phyloP scores from a whole-genome alignment of 2,888 invertebrate genomes.

The Griposia aprilina region DNA sequence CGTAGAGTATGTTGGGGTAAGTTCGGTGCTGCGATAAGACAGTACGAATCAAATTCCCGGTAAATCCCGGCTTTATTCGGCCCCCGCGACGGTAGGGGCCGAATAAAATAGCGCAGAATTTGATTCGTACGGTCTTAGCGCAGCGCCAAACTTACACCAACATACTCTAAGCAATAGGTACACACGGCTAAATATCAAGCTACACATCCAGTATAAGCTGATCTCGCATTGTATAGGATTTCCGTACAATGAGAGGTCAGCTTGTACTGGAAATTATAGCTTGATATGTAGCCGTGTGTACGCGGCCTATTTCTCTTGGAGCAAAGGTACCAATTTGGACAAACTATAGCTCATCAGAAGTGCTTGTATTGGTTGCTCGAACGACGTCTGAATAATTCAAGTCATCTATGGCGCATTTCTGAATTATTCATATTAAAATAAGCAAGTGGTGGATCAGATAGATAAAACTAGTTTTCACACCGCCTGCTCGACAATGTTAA shows the following conservation, averaged over 20 bases:
- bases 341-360: neutral
- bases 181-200: no score
- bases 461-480: constrained; percentile 4
- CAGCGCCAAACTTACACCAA: neutral
- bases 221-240: no score
- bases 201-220: no score
- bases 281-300: no score
- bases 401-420: neutral
- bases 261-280: no score
- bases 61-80: no score
- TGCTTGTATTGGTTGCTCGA: neutral
- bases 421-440: neutral
- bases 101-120: neutral
- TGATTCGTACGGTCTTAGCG: neutral
- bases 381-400: neutral
- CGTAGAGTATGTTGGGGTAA: neutral
- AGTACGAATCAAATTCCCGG: neutral
- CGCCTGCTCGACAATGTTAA: no score
- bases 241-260: no score
- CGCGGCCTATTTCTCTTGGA: neutral
- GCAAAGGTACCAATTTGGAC: neutral
- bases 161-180: neutral
- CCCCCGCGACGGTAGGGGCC: no score
- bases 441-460: constrained; percentile 4
- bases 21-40: neutral